A percentile compares a stretch with the other conserved stretches of the same genome.
Evolutionary conservation across 2,888 invertebrate genomes (phyloP).

Genomic region (Drosophila infuscata): DNA sequence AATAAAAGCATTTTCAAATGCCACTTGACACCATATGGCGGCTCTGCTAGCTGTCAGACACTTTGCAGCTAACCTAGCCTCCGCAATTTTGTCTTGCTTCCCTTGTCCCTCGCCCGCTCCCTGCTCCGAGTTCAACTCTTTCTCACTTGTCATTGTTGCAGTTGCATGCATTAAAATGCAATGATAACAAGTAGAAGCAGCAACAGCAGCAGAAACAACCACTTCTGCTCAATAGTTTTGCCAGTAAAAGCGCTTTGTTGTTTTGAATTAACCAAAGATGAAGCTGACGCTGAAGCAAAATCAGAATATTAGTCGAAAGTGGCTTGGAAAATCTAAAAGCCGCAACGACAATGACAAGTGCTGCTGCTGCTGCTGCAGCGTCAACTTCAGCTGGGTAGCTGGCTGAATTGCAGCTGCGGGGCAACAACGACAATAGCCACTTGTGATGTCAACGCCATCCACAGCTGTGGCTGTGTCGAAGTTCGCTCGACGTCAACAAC

Average conservation of each 20-base stretch:
- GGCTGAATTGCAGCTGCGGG: constrained; percentile 31
- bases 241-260: constrained; percentile 69
- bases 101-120: not conserved
- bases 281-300: constrained; percentile 21
- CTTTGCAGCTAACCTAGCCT: constrained; percentile 23
- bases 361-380: constrained; percentile 1
- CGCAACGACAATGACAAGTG: constrained; percentile 67
- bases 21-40: constrained; percentile 78
- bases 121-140: not conserved
- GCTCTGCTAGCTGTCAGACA: constrained; percentile 46
- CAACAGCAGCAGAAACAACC: constrained; percentile 36
- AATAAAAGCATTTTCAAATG: constrained; percentile 80
- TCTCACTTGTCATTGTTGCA: constrained; percentile 59
- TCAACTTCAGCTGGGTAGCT: too few relatives aligned
- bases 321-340: constrained; percentile 76
- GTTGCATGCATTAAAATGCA: constrained; percentile 79
- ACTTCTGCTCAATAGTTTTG: constrained; percentile 64
- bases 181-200: constrained; percentile 65
- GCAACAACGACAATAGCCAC: constrained; percentile 44
- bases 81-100: not conserved
- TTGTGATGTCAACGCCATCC: constrained; percentile 75
- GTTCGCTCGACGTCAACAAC: constrained; percentile 49
- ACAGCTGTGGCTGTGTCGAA: constrained; percentile 55
- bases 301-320: constrained; percentile 76
- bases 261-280: constrained; percentile 61